A percentile compares a stretch with the other conserved stretches of the same genome.
Conservation (phyloP, 2,888 invertebrate species). For the Drosophila nigricruria region DNA sequence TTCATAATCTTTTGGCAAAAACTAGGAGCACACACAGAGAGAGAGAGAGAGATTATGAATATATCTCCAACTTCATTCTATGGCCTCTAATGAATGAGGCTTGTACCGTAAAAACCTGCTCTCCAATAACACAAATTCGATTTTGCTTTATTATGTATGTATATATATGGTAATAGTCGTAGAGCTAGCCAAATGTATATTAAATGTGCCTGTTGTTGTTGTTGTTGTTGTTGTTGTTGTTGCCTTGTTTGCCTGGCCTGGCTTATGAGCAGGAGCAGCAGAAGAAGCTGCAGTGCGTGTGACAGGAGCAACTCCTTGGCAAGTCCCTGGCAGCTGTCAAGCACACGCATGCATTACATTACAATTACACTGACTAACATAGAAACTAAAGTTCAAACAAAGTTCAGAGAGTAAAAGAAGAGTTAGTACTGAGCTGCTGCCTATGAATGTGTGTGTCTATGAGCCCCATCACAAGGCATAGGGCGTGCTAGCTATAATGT, state of each 20-base stretch:
- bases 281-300: conserved; percentile 35
- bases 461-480: not conserved
- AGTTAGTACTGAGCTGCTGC: not conserved
- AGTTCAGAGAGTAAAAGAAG: not conserved
- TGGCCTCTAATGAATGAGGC: conserved; percentile 55
- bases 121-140: conserved; percentile 30
- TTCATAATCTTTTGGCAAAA: conserved; percentile 83
- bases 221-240: conserved; percentile 6
- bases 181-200: conserved; percentile 34
- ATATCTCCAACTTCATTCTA: conserved; percentile 30
- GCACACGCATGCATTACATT: conserved; percentile 46
- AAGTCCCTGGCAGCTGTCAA: conserved; percentile 57
- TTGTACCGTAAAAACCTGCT: conserved; percentile 37
- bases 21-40: conserved; percentile 23
- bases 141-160: conserved; percentile 29
- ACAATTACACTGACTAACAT: conserved; percentile 41
- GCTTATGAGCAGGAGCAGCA: not conserved
- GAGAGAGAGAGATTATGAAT: conserved; percentile 73
- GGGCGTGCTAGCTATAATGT: not conserved
- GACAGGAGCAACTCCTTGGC: conserved; percentile 59
- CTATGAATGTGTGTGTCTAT: not conserved
- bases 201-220: conserved; percentile 8
- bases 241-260: conserved; percentile 1
- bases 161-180: conserved; percentile 36
- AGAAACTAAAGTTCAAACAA: not conserved